phyloP scores from a whole-genome alignment of 2,888 invertebrate species.

The Scaptomyza reducta region DNA sequence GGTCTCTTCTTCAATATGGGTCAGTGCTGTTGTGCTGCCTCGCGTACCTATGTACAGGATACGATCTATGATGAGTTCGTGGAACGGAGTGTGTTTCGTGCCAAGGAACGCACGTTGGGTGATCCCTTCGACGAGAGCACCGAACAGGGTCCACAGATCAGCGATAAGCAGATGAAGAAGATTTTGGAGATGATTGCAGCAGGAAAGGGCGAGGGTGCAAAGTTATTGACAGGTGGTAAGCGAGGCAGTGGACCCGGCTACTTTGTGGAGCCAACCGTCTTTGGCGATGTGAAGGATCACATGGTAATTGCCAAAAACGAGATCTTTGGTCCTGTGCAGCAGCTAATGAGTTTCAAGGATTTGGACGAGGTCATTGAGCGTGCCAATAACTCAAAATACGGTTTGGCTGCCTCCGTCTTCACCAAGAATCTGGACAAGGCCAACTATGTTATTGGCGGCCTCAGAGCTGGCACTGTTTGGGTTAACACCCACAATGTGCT shows the following conservation, averaged over 20 bases:
- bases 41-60: slow-evolving; percentile 94
- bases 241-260: slow-evolving; percentile 89
- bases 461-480: slow-evolving; percentile 93
- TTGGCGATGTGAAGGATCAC: slow-evolving; percentile 91
- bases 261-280: slow-evolving; percentile 96
- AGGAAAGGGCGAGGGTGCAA: slow-evolving; percentile 94
- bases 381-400: slow-evolving; percentile 95
- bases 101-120: slow-evolving; percentile 92
- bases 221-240: slow-evolving; percentile 90
- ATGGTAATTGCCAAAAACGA: slow-evolving; percentile 94
- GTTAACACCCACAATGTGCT: slow-evolving; percentile 96
- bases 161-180: slow-evolving; percentile 91
- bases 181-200: slow-evolving; percentile 91
- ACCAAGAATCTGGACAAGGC: slow-evolving; percentile 95
- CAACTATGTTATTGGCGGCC: slow-evolving; percentile 90
- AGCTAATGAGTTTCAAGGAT: slow-evolving; percentile 94
- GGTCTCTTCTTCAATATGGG: slow-evolving; percentile 97
- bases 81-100: slow-evolving; percentile 89
- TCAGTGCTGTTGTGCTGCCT: slow-evolving; percentile 96
- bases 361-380: slow-evolving; percentile 94
- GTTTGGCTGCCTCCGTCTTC: slow-evolving; percentile 96
- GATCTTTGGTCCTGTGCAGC: slow-evolving; percentile 98
- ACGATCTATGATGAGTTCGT: slow-evolving; percentile 97
- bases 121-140: slow-evolving; percentile 92
- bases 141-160: slow-evolving; percentile 96